These are phyloP conservation scores for Ranitomeya variabilis DNA, from an alignment of 2,113 vertebrate species.

Conservation along the genomic window DNA sequence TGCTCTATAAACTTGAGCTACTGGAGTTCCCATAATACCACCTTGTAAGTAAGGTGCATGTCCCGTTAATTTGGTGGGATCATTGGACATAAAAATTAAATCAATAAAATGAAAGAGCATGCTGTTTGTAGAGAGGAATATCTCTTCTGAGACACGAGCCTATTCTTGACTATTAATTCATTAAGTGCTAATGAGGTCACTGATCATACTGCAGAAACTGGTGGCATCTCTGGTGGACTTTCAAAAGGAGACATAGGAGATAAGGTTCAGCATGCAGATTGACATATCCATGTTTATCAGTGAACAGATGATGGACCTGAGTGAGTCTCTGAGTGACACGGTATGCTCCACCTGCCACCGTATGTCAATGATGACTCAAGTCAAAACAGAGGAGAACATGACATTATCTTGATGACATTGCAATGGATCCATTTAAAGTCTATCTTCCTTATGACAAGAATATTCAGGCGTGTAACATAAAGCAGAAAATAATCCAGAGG, in stretches of 20 bases:
- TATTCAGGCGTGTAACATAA: constrained; percentile 16
- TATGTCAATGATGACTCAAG: constrained; percentile 13
- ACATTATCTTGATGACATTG: constrained; percentile 20
- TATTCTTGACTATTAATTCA: background rate
- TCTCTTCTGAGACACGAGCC: background rate
- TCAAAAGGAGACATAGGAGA: background rate
- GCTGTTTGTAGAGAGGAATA: background rate
- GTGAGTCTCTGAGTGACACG: constrained; percentile 15
- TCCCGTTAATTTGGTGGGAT: too few species aligned
- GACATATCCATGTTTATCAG: background rate
- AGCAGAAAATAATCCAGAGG: constrained; percentile 3
- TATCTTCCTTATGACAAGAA: background rate
- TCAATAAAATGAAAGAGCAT: background rate
- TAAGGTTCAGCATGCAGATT: background rate
- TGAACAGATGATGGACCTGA: constrained; percentile 4
- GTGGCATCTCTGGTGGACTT: background rate
- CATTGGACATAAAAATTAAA: too few species aligned
- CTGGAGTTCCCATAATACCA: too few species aligned
- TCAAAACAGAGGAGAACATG: background rate
- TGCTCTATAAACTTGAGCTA: too few species aligned
- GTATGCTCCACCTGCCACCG: constrained; percentile 1
- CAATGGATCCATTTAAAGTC: background rate
- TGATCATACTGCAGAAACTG: background rate
- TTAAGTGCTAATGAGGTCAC: background rate
- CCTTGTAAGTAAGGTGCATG: too few species aligned